Evolutionary conservation across 92 coral and sea anemone species (phyloP).

Genomic region (Paramuricea clavata): DNA sequence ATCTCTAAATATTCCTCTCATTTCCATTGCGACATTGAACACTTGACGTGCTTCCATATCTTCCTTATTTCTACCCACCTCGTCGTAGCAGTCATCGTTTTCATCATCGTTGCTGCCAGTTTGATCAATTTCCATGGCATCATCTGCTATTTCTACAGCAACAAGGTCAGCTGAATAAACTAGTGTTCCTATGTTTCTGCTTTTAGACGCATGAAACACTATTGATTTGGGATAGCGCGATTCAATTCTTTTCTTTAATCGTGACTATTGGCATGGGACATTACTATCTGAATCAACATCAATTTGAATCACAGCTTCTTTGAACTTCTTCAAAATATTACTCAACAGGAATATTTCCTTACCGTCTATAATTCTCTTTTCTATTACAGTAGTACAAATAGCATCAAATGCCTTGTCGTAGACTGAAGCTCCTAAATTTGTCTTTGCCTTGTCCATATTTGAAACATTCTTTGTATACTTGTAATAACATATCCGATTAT

Average conservation of each 20-base stretch:
- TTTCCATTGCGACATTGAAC: conserved; percentile 29
- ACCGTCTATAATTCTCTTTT: not conserved
- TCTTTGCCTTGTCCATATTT: too few relatives aligned
- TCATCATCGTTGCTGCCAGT: not conserved
- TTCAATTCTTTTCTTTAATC: too few relatives aligned
- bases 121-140: not conserved
- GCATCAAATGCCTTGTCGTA: conserved; percentile 20
- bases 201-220: conserved; percentile 12
- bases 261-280: too few relatives aligned
- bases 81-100: conserved; percentile 8
- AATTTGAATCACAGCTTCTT: not conserved
- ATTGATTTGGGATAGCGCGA: too few relatives aligned
- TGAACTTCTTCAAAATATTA: not conserved
- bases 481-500: too few relatives aligned
- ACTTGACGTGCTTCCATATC: not conserved
- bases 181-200: conserved; percentile 9
- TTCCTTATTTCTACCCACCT: not conserved
- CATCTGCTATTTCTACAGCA: conserved; percentile 24
- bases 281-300: conserved; percentile 1
- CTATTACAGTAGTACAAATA: not conserved
- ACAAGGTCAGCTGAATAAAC: conserved; percentile 15
- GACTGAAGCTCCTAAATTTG: conserved; percentile 12
- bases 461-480: too few relatives aligned
- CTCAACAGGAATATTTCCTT: conserved; percentile 14
- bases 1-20: conserved; percentile 18